Base-by-base conservation (phyloP, 2,888 invertebrate species). In the Standfussiana lucernea region DNA sequence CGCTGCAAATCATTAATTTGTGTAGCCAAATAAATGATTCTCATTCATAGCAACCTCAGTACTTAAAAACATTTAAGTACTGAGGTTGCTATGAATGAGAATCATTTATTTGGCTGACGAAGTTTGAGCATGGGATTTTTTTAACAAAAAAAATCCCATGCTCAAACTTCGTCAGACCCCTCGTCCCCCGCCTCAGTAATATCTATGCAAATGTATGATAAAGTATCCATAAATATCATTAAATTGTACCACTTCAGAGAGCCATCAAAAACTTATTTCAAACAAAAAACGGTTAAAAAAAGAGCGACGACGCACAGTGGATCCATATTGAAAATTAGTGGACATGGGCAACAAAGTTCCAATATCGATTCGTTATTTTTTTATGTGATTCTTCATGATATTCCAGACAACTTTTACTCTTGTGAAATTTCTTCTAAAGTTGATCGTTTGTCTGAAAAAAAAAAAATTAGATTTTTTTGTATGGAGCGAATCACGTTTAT, bases 261-360 rank as follows among this genome's bases (percentile, higher is more conserved):
- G 18, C 11, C 75, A 67, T 81, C 37, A 71, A 77, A 50, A 59
- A 64, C 37, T 74, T 32, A 77, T 59, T 67, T 42, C n/a, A 56
- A 64, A 83, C 40, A 75, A 69, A 76, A 70, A 79, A 74, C 72
- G 5, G 62, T 64, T 37, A 53, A 76, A 82, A 75, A 69, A 72
- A 45, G 4, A 61, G 35, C 7, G 24, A 8, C 32, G 61, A 8
- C n/a, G n/a, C n/a, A n/a, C n/a, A n/a, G n/a, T n/a, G n/a, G n/a
- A n/a, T n/a, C n/a, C n/a, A n/a, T n/a, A n/a, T n/a, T n/a, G n/a
- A n/a, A n/a, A n/a, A n/a, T n/a, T n/a, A n/a, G n/a, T n/a, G n/a
- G n/a, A n/a, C n/a, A n/a, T n/a, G n/a, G n/a, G n/a, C n/a, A n/a
- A n/a, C n/a, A n/a, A n/a, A n/a, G n/a, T n/a, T n/a, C n/a, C n/a